phyloP scores from a whole-genome alignment of 2,113 vertebrate genomes.

The Malurus cyaneus region DNA sequence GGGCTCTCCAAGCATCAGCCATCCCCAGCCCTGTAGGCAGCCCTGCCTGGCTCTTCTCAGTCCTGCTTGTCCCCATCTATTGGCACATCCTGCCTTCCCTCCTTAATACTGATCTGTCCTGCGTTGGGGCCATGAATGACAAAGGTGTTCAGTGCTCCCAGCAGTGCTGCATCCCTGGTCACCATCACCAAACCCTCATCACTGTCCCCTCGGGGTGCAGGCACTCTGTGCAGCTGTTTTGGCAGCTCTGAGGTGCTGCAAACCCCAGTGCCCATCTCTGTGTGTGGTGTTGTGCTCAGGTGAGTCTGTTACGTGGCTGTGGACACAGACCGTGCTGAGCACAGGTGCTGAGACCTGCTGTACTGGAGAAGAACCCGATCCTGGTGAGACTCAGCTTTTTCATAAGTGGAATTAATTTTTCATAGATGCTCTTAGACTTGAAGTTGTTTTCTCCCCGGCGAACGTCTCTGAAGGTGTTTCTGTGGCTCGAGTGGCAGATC shows the following conservation, averaged over 20 bases:
- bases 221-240: not conserved
- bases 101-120: not conserved
- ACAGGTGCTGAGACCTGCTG: not conserved
- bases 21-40: fast-evolving
- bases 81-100: not conserved
- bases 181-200: fast-evolving
- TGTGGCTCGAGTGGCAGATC: not conserved
- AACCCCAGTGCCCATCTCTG: not conserved
- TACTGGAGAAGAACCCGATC: not conserved
- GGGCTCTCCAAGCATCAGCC: not conserved
- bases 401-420: not conserved
- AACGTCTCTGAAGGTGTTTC: not conserved
- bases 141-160: not conserved
- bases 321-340: not conserved
- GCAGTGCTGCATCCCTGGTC: not conserved
- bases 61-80: not conserved
- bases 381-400: not conserved
- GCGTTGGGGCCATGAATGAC: fast-evolving
- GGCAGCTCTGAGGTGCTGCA: not conserved
- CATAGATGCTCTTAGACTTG: not conserved
- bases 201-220: not conserved
- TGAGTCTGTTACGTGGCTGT: fast-evolving
- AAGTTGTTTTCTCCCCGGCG: not conserved
- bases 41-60: not conserved
- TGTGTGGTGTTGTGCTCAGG: fast-evolving